A percentile compares a stretch with the other conserved stretches of the same genome.
Evolutionary conservation across 1,140 invertebrate species (phyloP).

Genomic region (Sycophaga agraensis): DNA sequence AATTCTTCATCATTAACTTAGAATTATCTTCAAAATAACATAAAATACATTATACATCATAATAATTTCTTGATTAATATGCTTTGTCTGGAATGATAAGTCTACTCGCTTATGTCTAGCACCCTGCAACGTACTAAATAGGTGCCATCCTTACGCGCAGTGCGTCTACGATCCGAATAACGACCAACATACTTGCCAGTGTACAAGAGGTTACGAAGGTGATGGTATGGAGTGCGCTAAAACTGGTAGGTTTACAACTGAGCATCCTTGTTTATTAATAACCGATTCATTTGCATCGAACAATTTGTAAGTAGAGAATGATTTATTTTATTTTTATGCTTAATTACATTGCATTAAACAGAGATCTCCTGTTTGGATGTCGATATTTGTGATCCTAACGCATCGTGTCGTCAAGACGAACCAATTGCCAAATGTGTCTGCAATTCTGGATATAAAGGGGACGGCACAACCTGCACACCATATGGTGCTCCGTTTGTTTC

Average conservation of each 20-base stretch:
- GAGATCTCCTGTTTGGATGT: constrained; percentile 68
- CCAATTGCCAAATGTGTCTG: constrained; percentile 73
- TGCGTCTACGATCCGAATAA: constrained; percentile 67
- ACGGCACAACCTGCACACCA: constrained; percentile 70
- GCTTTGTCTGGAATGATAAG: constrained; percentile 40
- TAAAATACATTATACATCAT: too few species aligned
- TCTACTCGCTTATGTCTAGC: constrained; percentile 56
- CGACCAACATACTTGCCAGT: constrained; percentile 71
- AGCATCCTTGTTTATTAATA: not conserved
- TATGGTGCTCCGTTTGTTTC: constrained; percentile 56
- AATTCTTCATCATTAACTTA: too few species aligned
- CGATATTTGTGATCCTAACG: constrained; percentile 75
- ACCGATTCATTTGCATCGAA: not conserved
- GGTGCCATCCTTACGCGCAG: constrained; percentile 75
- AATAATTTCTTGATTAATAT: too few species aligned
- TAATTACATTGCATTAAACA: constrained; percentile 48
- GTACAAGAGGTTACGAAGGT: constrained; percentile 76
- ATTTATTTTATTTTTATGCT: constrained; percentile 22
- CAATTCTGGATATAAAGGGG: constrained; percentile 75
- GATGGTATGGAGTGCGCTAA: constrained; percentile 74
- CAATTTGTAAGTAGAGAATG: constrained; percentile 2
- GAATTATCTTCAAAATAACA: too few species aligned
- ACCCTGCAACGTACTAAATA: constrained; percentile 72
- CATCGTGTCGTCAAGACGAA: constrained; percentile 71
- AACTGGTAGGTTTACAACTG: constrained; percentile 42